Evolutionary conservation across 2,797 vertebrate species (phyloP).

Genomic region (Taeniopygia guttata): DNA sequence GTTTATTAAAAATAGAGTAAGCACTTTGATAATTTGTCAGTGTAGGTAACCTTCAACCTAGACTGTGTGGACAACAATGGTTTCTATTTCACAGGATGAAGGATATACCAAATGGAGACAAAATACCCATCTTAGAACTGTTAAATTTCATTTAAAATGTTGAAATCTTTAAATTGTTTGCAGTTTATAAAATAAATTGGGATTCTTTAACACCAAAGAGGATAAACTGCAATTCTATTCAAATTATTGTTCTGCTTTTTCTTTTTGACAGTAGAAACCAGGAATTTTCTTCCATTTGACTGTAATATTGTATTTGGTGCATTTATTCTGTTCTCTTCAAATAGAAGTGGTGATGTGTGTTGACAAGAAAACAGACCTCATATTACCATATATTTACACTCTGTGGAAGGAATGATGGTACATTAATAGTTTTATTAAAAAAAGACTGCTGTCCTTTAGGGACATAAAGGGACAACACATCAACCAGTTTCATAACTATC

Average conservation of each 20-base stretch:
- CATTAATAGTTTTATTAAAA: slow-evolving; percentile 60
- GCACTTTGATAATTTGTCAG: slow-evolving; percentile 14
- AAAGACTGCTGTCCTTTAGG: slow-evolving; percentile 24
- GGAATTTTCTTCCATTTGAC: slow-evolving; percentile 69
- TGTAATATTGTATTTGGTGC: slow-evolving; percentile 72
- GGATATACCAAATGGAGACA: slow-evolving; percentile 46
- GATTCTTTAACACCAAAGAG: slow-evolving; percentile 71
- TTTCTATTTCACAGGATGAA: slow-evolving; percentile 12
- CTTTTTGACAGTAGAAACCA: slow-evolving; percentile 67
- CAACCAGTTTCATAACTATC: slow-evolving; percentile 29
- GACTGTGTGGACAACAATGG: neutral
- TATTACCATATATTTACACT: slow-evolving; percentile 73
- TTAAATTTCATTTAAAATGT: slow-evolving; percentile 67
- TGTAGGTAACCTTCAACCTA: slow-evolving; percentile 20
- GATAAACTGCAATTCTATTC: slow-evolving; percentile 71
- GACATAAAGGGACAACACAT: slow-evolving; percentile 47
- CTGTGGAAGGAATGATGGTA: slow-evolving; percentile 33
- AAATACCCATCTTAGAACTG: slow-evolving; percentile 41
- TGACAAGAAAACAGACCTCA: slow-evolving; percentile 75
- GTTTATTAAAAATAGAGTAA: slow-evolving; percentile 18
- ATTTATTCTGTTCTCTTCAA: slow-evolving; percentile 72
- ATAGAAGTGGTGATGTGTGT: slow-evolving; percentile 71
- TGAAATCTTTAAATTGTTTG: slow-evolving; percentile 67
- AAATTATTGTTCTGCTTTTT: slow-evolving; percentile 65
- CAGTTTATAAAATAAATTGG: slow-evolving; percentile 68